Conservation (phyloP, 2,113 vertebrate species). For the Fulmarus glacialis region DNA sequence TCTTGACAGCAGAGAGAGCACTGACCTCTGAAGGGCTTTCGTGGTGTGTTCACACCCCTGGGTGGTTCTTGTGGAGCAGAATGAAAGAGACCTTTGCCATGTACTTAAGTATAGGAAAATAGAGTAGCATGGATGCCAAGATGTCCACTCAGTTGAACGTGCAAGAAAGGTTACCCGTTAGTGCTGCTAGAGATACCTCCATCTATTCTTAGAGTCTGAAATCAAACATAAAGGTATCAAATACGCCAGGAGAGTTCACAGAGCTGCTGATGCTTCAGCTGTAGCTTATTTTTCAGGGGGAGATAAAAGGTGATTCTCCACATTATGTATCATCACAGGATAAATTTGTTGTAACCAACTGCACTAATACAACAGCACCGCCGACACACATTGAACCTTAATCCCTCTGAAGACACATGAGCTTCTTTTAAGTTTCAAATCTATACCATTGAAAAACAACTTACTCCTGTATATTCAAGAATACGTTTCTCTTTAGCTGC, state of each 20-base stretch:
- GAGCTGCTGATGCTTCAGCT: not conserved
- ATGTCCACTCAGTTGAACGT: fast-evolving
- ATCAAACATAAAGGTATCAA: not conserved
- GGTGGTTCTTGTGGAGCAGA: not conserved
- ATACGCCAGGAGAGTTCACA: not conserved
- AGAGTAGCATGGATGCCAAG: not conserved
- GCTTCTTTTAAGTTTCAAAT: constrained; percentile 56
- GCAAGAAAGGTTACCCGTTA: not conserved
- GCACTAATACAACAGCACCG: not conserved
- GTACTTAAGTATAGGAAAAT: not conserved
- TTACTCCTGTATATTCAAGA: not conserved
- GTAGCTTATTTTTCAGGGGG: not conserved
- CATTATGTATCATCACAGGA: not conserved
- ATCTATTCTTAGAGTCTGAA: not conserved
- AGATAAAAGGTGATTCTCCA: not conserved
- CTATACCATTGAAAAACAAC: constrained; percentile 37
- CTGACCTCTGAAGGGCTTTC: not conserved
- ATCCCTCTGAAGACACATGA: constrained; percentile 5
- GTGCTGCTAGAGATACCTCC: not conserved
- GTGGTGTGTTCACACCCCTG: not conserved
- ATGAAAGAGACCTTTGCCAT: not conserved
- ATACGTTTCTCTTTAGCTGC: constrained; percentile 38
- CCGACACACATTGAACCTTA: not conserved
- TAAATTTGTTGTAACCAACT: not conserved
- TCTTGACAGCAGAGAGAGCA: not conserved